Percentiles rank a stretch among this genome's conserved stretches.
These are phyloP conservation scores for Notarius quadriscutis DNA, from an alignment of 2,113 vertebrate species.

Conservation along the genomic window DNA sequence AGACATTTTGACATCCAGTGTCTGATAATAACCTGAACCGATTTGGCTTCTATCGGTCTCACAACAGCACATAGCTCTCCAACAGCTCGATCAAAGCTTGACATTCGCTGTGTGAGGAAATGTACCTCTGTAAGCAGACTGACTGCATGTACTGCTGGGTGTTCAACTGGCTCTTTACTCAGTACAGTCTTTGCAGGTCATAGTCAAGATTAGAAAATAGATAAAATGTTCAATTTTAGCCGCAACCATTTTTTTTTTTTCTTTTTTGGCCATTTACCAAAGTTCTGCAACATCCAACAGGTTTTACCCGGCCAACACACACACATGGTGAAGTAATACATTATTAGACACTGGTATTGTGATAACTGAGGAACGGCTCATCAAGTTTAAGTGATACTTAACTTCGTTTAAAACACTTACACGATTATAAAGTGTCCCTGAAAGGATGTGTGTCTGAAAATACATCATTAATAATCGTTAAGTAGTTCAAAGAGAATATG, in stretches of 20 bases:
- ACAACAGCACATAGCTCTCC: neutral
- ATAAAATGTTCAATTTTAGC: neutral
- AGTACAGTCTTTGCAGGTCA: neutral
- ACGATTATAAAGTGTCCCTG: neutral
- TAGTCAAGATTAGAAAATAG: neutral
- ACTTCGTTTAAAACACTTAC: neutral
- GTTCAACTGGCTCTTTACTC: neutral
- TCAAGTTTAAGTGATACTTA: neutral
- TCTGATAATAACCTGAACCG: neutral
- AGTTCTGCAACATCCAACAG: neutral
- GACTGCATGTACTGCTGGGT: neutral
- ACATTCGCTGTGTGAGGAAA: neutral
- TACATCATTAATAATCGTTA: neutral
- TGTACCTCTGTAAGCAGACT: neutral
- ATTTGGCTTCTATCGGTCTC: neutral
- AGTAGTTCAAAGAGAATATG: neutral
- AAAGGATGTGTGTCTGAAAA: neutral
- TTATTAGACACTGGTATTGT: neutral
- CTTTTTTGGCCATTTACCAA: neutral
- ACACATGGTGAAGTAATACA: neutral
- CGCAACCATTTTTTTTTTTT: neutral
- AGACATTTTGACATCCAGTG: neutral
- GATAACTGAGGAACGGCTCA: neutral
- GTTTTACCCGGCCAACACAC: neutral
- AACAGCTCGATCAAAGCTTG: neutral